phyloP scores from a whole-genome alignment of 2,888 invertebrate species.

The Trachelus troglodyta region DNA sequence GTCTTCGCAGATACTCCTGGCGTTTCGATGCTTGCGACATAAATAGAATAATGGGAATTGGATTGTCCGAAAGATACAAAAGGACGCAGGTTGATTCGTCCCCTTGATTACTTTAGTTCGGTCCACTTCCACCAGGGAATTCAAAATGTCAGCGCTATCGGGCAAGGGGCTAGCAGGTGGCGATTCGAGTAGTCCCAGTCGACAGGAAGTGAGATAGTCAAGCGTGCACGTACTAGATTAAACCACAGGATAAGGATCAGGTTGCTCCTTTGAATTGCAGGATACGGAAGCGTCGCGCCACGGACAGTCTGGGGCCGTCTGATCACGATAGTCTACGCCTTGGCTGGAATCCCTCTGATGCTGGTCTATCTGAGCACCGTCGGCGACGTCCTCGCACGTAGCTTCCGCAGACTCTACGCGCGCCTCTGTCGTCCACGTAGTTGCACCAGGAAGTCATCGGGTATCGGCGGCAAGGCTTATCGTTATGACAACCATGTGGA shows the following conservation, averaged over 20 bases:
- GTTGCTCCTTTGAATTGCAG: conserved; percentile 67
- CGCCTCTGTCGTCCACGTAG: conserved; percentile 67
- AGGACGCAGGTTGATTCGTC: background rate
- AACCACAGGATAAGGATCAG: background rate
- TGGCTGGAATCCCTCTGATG: conserved; percentile 89
- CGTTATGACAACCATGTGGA: conserved; percentile 62
- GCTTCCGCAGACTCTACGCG: conserved; percentile 79
- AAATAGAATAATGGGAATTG: background rate
- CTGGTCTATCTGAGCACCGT: conserved; percentile 89
- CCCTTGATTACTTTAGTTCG: background rate
- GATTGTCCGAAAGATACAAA: background rate
- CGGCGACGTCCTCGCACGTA: conserved; percentile 85
- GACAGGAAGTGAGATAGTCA: background rate
- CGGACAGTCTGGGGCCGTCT: conserved; percentile 83
- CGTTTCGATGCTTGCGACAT: background rate
- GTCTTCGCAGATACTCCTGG: background rate
- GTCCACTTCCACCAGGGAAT: background rate
- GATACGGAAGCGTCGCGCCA: conserved; percentile 87
- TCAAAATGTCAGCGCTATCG: background rate
- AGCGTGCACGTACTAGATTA: background rate
- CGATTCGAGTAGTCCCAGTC: background rate
- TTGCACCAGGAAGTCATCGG: conserved; percentile 53
- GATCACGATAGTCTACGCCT: conserved; percentile 86
- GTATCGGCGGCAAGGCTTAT: conserved; percentile 53
- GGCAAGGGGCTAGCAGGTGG: background rate